Base-by-base conservation (phyloP, 1,140 invertebrate genomes). In the Aphaenogaster floridana region DNA sequence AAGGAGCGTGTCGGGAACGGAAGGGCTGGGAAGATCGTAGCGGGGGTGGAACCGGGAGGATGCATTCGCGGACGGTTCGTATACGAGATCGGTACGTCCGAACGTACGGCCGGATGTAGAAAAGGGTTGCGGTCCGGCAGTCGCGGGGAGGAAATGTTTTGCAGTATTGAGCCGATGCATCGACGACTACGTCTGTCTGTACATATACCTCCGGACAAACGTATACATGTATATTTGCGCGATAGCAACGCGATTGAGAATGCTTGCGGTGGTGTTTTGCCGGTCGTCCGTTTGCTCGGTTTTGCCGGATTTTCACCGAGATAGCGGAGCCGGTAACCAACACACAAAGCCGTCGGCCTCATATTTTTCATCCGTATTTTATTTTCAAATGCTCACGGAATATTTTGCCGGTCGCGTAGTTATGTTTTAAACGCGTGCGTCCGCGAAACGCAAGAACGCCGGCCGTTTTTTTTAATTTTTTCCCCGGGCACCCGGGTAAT, bases 111-210 rank as follows among this genome's bases (percentile, higher is more conserved):
- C 76, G 81, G 76, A 89, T 63, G 86, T 52, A 89, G 83, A 91
- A 91, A 91, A 85, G 88, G 61, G 64, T 78, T 74, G 71, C 68
- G 81, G 86, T 68, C 78, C 69, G 52, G 68, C 61, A 81, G 78
- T 57, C 87, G 77, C 66, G 83, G 87, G 91, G 17, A 76, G 88
- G 88, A 91, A 92, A 90, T 93, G 92, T 93, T 93, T 92, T 89
- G 88, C 86, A 90, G 90, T 92, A 92, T 92, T 69, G 92, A 93
- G 84, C 87, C 76, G 90, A 36, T 15, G 77, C 28, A 54, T 36
- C 64, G 78, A 83, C 86, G 81, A 66, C 87, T 69, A 68, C 63
- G 85, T 87, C 72, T 34, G 50, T 28, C 28, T 28, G 28, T 52
- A 71, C 21, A 21, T 50, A 52, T 72, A 86, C 48, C 52, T 69